Base-by-base conservation (phyloP, 2,888 invertebrate genomes). In the Caenorhabditis becei region DNA sequence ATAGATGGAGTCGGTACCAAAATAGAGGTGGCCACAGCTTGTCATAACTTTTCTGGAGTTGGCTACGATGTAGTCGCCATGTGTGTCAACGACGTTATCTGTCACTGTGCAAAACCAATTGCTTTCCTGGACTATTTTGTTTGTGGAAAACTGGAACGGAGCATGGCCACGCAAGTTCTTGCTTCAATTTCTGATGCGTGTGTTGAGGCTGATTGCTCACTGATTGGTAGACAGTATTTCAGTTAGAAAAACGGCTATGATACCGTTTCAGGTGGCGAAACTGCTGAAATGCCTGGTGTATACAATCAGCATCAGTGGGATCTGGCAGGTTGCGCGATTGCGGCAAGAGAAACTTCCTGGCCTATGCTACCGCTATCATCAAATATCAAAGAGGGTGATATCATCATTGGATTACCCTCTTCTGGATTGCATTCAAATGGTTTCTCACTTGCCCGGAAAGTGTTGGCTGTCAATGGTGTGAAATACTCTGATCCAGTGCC, bases 1-100 rank as follows among this genome's bases (percentile, higher is more conserved):
- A 96, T 97, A 0, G 97, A 97, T 91, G 98, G 98, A 0, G 97
- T 99, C 51, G 97, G 98, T 0, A 96, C 97, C 5, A 99, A 99
- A 92, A 93, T 99, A 1, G 96, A 96, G 93, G 95, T 96, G 1
- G 78, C 82, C 14, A 54, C 74, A 2, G 24, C 18, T 2, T 72
- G 59, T 24, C 47, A 66, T 4, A 58, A 74, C 49, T 82, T 65
- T 37, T 32, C 53, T 10, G 56, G 61, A 26, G 94, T 97, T 86
- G 96, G 97, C 0, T 95, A 96, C 87, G 99, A 99, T 92, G 93
- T 99, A 37, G 97, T 99, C 1, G 98, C 77, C 4, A 97, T 97
- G 96, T 97, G 97, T 91, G 97, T 96, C 56, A 99, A 99, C 92
- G 97, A 98, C 92, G 94, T 98, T 65, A 92, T 99, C 61, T 96